Evolutionary conservation across 2,797 vertebrate species (phyloP), one percentile per base, ranked within the genome.

Genomic region (Poeciliopsis presidionis): DNA sequence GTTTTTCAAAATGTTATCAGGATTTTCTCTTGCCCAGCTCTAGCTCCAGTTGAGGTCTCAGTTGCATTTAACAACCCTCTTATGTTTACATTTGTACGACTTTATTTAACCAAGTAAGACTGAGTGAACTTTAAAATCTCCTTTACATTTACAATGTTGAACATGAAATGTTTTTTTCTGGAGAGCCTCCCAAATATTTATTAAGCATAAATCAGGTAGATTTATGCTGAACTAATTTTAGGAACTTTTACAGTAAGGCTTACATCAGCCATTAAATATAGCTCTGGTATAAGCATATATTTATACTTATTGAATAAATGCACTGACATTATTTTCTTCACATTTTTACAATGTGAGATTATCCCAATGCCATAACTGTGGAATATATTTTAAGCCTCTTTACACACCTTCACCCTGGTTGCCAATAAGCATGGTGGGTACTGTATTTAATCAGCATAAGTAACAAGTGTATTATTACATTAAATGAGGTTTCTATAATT

Each of bases 381-480:
- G 25, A 16, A 70, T 45, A 46, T 70, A 70, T 28, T 43, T 70
- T 8, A 70, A 28, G 67, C 13, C 67, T 69, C 22, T 70, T 70
- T 70, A 46, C 67, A 70, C 43, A 70, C 43, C 43, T 45, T 45
- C 43, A 45, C 43, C 25, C 25, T 46, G 67, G 13, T 28, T 70
- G 41, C 67, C 25, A 70, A 45, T 46, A 28, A 70, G 67, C 67
- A 45, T 70, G 7, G 41, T 70, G 25, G 6, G 7, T 13, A 70
- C 25, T 73, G 76, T 22, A 47, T 71, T 82, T 46, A 5, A 20
- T 20, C 33, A 13, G 12, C 16, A 1, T 41, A 20, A 83, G 45
- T 73, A n/a, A 84, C 83, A 51, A 11, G 5, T 67, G 43, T 78
- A 30, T 71, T 70, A 74, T 36, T 74, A 12, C 73, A 74, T 81